Percentiles rank a stretch among this genome's conserved stretches.
phyloP scores from a whole-genome alignment of 2,888 invertebrate genomes.

The Amphipyra berbera region DNA sequence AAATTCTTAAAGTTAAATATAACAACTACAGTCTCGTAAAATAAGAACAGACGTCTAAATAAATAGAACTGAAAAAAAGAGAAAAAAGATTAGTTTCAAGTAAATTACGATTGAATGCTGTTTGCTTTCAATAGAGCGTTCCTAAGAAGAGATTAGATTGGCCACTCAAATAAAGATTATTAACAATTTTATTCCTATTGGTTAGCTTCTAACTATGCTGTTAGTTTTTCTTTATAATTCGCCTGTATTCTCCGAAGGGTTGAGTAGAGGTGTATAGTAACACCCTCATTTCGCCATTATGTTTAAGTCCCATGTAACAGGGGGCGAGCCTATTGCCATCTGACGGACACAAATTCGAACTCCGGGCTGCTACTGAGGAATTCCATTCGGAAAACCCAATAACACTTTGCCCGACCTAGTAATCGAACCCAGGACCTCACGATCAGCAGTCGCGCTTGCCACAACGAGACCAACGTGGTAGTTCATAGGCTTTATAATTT shows the following conservation, averaged over 20 bases:
- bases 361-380: no score
- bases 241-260: no score
- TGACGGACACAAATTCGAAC: no score
- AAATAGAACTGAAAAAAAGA: conserved; percentile 11
- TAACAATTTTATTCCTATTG: conserved; percentile 52
- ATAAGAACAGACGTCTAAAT: conserved; percentile 24
- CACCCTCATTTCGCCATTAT: no score
- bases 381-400: no score
- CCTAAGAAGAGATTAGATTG: conserved; percentile 57
- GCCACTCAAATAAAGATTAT: conserved; percentile 62
- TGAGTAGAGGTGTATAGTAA: no score
- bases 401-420: no score
- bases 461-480: no score
- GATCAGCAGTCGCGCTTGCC: no score
- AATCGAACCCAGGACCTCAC: no score
- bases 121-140: conserved; percentile 53
- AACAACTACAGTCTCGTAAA: conserved; percentile 14
- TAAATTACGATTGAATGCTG: conserved; percentile 52
- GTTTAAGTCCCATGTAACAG: no score
- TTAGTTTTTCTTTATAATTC: conserved; percentile 43
- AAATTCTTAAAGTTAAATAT: conserved; percentile 18
- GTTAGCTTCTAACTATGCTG: conserved; percentile 43
- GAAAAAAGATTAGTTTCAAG: conserved; percentile 36
- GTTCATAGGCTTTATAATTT: conserved; percentile 54
- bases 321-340: no score